Conservation (phyloP, 2,888 invertebrate genomes). For the Archaeoteleia sp. region DNA sequence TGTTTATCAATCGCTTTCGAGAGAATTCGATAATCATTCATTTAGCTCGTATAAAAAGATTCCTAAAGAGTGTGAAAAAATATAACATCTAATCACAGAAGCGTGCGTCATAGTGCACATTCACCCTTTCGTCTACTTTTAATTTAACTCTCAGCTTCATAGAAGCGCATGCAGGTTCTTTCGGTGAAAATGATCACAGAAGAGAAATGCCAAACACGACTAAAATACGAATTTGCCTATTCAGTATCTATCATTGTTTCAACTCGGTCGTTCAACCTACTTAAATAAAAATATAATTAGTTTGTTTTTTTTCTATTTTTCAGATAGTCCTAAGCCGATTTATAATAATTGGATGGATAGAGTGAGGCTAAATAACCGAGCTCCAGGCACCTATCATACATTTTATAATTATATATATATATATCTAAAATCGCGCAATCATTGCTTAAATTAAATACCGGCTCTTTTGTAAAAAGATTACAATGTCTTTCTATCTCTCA, state of each 20-base stretch:
- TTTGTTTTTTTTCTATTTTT: neutral
- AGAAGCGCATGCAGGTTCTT: constrained; percentile 30
- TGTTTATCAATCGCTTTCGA: neutral
- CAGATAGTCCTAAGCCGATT: no score
- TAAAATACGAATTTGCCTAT: constrained; percentile 2
- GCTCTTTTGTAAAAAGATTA: constrained; percentile 4
- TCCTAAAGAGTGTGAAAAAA: constrained; percentile 20
- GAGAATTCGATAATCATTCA: constrained; percentile 1
- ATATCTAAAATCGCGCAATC: neutral
- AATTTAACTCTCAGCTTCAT: constrained; percentile 28
- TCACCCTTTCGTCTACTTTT: neutral
- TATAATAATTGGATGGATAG: no score
- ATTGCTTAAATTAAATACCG: constrained; percentile 12
- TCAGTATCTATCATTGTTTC: constrained; percentile 6
- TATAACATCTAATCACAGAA: constrained; percentile 33
- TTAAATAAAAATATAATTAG: no score
- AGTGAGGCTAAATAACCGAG: neutral
- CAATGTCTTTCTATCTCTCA: constrained; percentile 10
- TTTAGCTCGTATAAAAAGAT: constrained; percentile 4
- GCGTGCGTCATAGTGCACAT: constrained; percentile 15
- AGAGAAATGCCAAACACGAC: constrained; percentile 16
- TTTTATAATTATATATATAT: constrained; percentile 25
- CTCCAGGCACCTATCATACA: constrained; percentile 1
- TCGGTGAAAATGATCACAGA: constrained; percentile 23
- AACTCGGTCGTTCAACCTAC: no score